These are phyloP conservation scores for Trinectes maculatus DNA, from an alignment of 2,113 vertebrate species.

Conservation along the genomic window DNA sequence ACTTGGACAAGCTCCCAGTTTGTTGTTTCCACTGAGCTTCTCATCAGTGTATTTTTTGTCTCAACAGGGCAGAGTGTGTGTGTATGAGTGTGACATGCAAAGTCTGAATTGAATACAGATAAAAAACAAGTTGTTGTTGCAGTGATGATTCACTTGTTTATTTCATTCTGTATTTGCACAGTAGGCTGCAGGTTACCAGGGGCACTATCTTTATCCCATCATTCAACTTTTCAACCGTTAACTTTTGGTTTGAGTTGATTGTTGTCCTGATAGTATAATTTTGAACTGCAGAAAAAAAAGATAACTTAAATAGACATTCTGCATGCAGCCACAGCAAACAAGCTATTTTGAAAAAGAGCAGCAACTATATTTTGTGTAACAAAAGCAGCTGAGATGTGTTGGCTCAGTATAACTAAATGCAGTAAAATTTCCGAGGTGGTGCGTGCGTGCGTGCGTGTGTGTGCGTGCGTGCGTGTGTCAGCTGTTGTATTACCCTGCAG, in stretches of 20 bases:
- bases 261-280: slow-evolving; percentile 9
- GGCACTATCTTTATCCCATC: slow-evolving; percentile 21
- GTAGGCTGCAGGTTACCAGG: slow-evolving; percentile 28
- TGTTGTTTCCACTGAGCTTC: slow-evolving; percentile 33
- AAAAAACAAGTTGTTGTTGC: slow-evolving; percentile 15
- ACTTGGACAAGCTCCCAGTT: slow-evolving; percentile 37
- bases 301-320: slow-evolving; percentile 14
- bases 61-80: slow-evolving; percentile 7
- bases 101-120: slow-evolving; percentile 28
- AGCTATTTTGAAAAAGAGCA: slow-evolving; percentile 30
- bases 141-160: slow-evolving; percentile 25
- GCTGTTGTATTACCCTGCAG: slow-evolving; percentile 32
- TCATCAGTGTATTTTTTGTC: slow-evolving; percentile 27
- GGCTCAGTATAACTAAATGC: slow-evolving; percentile 17
- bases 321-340: slow-evolving; percentile 19
- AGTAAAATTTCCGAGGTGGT: slow-evolving; percentile 17
- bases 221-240: slow-evolving; percentile 18
- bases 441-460: too few relatives aligned
- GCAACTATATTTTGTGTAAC: neutral
- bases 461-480: slow-evolving; percentile 12
- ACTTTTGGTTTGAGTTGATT: slow-evolving; percentile 17
- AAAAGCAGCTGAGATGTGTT: neutral
- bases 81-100: neutral
- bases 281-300: slow-evolving; percentile 27
- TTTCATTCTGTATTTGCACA: slow-evolving; percentile 38